Base-by-base conservation (phyloP, 2,888 invertebrate genomes). In the Gerosis bhagava region DNA sequence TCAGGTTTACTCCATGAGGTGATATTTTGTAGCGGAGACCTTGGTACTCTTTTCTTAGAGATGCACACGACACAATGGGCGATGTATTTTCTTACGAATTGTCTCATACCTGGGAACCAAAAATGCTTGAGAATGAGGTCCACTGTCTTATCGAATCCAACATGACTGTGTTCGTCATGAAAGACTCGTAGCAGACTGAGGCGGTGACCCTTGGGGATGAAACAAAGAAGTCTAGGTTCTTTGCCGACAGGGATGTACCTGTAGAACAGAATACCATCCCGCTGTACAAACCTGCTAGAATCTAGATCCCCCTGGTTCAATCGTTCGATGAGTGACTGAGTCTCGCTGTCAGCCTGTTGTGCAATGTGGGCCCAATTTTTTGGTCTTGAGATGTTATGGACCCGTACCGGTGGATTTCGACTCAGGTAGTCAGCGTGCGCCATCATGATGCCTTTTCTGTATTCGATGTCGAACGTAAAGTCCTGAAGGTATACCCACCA, bases 401-500 rank as follows among this genome's bases (percentile, higher is more conserved):
- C 17, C 5, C 11, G 5, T 10, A n/a, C 25, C 5, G 36, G 36
- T n/a, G 19, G 19, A 6, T 19, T 19, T 19, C 19, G 19, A 6
- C 19, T 19, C 19, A 19, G 6, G 6, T 19, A 19, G 6, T 19
- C 19, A 6, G 19, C 19, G 6, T 19, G 19, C 3, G 19, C 19
- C 19, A 19, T 19, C 28, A 28, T 12, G 13, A 28, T 8, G 2
- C 28, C 28, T 8, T 28, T 28, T 5, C 28, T 11, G 6, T 13
- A 28, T 13, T 28, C 28, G 12, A 28, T 28, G 2, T 7, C 3
- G 13, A 28, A 28, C 6, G 12, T 11, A 11, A 13, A 28, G 8
- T 28, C 28, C 8, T 28, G 28, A 1, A 28, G 7, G 6, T 28
- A 28, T 1, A 28, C 10, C 67, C 68, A 69, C 67, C 70, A 70